Percentiles rank a stretch among this genome's conserved stretches.
These are phyloP conservation scores for Dysidea cf. avara DNA, from an alignment of 37 sponge, comb jelly and placozoan species.

Conservation along the genomic window DNA sequence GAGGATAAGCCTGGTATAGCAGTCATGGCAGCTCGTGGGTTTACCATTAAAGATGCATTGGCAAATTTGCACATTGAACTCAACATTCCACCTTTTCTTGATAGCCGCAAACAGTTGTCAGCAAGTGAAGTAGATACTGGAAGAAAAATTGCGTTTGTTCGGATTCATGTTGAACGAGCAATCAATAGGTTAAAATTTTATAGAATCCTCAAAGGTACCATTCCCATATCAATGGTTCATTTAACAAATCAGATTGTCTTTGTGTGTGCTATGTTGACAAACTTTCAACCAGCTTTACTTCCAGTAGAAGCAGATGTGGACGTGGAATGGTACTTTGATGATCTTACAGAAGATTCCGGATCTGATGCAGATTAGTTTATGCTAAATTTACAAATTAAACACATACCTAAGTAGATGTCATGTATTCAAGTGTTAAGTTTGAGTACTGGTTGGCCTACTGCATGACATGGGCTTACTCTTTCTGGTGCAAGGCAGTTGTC, in stretches of 20 bases:
- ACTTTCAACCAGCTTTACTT: constrained; percentile 62
- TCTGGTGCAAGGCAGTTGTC: too few species aligned
- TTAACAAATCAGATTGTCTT: constrained; percentile 58
- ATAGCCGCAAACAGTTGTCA: constrained; percentile 44
- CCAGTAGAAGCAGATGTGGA: constrained; percentile 17
- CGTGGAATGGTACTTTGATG: constrained; percentile 13
- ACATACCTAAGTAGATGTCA: too few species aligned
- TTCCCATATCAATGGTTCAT: constrained; percentile 44
- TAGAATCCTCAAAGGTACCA: constrained; percentile 30
- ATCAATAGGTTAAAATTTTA: constrained; percentile 35
- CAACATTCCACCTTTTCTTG: constrained; percentile 60
- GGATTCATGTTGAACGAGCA: constrained; percentile 43
- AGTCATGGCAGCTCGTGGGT: constrained; percentile 67
- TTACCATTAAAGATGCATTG: constrained; percentile 57
- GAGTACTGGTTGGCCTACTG: too few species aligned
- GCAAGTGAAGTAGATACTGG: constrained; percentile 45
- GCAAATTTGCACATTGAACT: constrained; percentile 36
- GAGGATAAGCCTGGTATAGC: constrained; percentile 38
- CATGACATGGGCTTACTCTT: too few species aligned
- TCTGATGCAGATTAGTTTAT: constrained; percentile 5
- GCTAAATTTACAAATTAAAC: too few species aligned
- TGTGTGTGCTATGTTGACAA: too few species aligned
- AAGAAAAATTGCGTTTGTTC: constrained; percentile 46
- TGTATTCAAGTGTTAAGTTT: too few species aligned
- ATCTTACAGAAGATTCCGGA: constrained; percentile 4